Base-by-base conservation (phyloP, 2,797 vertebrate species). In the Myotis pilosus region DNA sequence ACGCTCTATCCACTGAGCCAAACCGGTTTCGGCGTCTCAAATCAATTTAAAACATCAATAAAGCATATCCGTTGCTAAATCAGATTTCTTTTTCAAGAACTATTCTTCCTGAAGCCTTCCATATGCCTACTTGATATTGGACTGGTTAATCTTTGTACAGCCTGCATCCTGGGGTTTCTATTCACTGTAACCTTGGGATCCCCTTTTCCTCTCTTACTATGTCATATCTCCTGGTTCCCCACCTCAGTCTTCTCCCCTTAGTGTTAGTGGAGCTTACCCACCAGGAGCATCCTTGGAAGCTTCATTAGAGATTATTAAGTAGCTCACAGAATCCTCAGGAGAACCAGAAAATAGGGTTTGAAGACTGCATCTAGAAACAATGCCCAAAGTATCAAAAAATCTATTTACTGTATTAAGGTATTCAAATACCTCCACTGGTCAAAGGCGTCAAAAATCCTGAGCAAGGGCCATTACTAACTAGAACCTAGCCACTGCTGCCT, bases 1-100 rank as follows among this genome's bases (percentile, higher is more conserved):
- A n/a, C n/a, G n/a, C n/a, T n/a, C n/a, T n/a, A n/a, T n/a, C n/a
- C n/a, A n/a, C n/a, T n/a, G n/a, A n/a, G n/a, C n/a, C n/a, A n/a
- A n/a, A n/a, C n/a, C n/a, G n/a, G n/a, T n/a, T n/a, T n/a, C n/a
- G n/a, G n/a, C n/a, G n/a, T n/a, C n/a, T n/a, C 30, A 33, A 66
- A 66, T 64, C 62, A 64, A 64, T n/a, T n/a, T n/a, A 17, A 64
- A 17, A n/a, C 44, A 44, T 44, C 10, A 64, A 66, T 33, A 66
- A 66, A 66, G 17, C n/a, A 64, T n/a, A 64, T 64, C 44, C 60
- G 0, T 44, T 66, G 68, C 62, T 20, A 25, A 84, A 76, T 60
- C 76, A 84, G 51, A 86, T 86, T 75, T 94, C 22, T 78, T 36
- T 75, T 87, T 72, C 75, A 47, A 84, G 47, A 84, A 91, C 86